Base-by-base conservation (phyloP, 2,888 invertebrate species). In the Dione vanillae region DNA sequence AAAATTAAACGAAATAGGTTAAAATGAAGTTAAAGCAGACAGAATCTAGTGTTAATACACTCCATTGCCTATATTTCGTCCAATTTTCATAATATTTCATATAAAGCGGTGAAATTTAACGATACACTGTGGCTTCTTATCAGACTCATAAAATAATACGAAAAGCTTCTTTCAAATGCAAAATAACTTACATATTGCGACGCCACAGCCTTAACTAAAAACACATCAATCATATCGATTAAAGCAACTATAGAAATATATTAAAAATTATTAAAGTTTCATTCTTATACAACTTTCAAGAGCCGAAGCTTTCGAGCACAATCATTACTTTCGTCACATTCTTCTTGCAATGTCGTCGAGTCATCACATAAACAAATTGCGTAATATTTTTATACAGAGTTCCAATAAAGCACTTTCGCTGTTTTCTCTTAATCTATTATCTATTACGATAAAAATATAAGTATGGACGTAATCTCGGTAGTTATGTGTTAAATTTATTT, bases 341-440 rank as follows among this genome's bases (percentile, higher is more conserved):
- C 19, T 19, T 6, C 56, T 12, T n/a, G 27, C 14, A 35, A 52
- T 27, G 61, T 41, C 27, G 20, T 40, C 35, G 14, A 43, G 27
- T 27, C 49, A 52, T 43, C 51, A 43, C 19, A 12, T 52, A 41
- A 16, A 49, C 37, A 20, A 49, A 37, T 40, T 27, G 45, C 58
- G 20, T 61, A 54, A 67, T 62, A 41, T 59, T 35, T 62, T 47
- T 35, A 16, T 64, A 49, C 52, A 16, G 27, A 59, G 40, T 16
- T 20, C 71, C 70, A 76, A 82, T 81, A 84, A 83, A 81, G 80
- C 73, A 82, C 83, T 79, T 78, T 79, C 78, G 75, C 77, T 74
- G 35, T 37, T 41, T 61, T 73, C 72, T 71, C 73, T 65, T 56
- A 56, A 27, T 61, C n/a, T 45, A 45, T 61, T 45, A 10, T n/a